Evolutionary conservation across 1,140 invertebrate species (phyloP).

Genomic region (Trichomalopsis sarcophagae): DNA sequence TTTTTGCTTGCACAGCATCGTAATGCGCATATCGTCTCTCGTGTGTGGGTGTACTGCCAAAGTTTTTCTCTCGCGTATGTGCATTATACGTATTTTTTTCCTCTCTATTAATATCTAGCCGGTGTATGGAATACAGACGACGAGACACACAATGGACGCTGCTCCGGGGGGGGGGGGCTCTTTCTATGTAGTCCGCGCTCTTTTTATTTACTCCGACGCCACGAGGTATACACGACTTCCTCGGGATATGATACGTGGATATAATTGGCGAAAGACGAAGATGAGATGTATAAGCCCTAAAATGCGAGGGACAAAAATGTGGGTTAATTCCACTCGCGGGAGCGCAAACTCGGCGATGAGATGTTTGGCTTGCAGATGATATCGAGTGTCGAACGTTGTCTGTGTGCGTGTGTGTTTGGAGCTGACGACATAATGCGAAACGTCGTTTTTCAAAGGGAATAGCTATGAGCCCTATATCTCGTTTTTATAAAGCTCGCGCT

Average conservation of each 20-base stretch:
- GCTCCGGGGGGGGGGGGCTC: not conserved
- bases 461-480: no score
- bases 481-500: no score
- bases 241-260: not conserved
- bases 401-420: no score
- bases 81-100: not conserved
- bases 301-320: not conserved
- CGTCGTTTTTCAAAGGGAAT: no score
- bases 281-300: slow-evolving; percentile 13
- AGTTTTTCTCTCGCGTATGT: not conserved
- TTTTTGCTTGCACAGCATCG: not conserved
- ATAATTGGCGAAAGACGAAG: not conserved
- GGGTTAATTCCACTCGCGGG: not conserved
- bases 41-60: not conserved
- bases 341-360: not conserved
- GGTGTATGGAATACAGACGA: not conserved
- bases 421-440: no score
- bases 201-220: not conserved
- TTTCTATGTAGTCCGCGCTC: not conserved
- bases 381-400: no score
- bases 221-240: not conserved
- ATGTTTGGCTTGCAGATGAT: not conserved
- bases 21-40: not conserved
- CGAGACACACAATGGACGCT: slow-evolving; percentile 3
- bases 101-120: slow-evolving; percentile 20